These are phyloP conservation scores for Tautogolabrus adspersus DNA, from an alignment of 2,113 vertebrate genomes.

Conservation along the genomic window DNA sequence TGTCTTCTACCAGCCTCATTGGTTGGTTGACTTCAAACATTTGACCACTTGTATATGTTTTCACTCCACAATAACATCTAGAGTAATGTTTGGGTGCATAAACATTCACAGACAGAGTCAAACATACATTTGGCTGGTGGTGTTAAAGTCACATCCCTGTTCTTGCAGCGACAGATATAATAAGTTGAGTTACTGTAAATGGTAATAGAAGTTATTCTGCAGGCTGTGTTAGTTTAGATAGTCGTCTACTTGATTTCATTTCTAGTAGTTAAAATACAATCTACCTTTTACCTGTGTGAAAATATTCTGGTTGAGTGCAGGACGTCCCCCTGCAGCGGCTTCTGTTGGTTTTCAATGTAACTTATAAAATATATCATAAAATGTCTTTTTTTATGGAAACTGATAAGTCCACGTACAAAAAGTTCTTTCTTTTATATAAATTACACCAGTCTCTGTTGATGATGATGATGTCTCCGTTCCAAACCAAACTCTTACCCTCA, in stretches of 20 bases:
- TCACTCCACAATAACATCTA: slow-evolving; percentile 17
- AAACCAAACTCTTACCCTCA: slow-evolving; percentile 39
- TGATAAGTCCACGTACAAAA: slow-evolving; percentile 79
- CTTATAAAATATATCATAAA: slow-evolving; percentile 84
- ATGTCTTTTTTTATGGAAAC: slow-evolving; percentile 79
- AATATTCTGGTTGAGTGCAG: slow-evolving; percentile 63
- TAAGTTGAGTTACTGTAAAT: neutral
- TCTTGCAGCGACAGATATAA: neutral
- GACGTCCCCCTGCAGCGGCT: slow-evolving; percentile 10
- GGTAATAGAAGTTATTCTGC: neutral
- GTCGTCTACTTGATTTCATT: neutral
- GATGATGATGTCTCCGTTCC: slow-evolving; percentile 80
- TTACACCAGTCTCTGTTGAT: slow-evolving; percentile 78
- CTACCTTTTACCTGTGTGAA: slow-evolving; percentile 38
- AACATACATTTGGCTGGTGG: slow-evolving; percentile 44
- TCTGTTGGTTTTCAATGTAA: slow-evolving; percentile 66
- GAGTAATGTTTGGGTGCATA: slow-evolving; percentile 11
- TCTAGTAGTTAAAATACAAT: slow-evolving; percentile 15
- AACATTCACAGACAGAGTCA: slow-evolving; percentile 42
- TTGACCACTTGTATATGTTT: neutral
- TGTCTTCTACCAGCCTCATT: neutral
- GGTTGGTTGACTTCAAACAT: neutral
- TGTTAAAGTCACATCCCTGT: slow-evolving; percentile 34
- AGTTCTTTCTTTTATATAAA: slow-evolving; percentile 69
- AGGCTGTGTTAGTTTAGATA: neutral